phyloP scores from a whole-genome alignment of 2,888 invertebrate genomes.

The Drosophila ochracea region DNA sequence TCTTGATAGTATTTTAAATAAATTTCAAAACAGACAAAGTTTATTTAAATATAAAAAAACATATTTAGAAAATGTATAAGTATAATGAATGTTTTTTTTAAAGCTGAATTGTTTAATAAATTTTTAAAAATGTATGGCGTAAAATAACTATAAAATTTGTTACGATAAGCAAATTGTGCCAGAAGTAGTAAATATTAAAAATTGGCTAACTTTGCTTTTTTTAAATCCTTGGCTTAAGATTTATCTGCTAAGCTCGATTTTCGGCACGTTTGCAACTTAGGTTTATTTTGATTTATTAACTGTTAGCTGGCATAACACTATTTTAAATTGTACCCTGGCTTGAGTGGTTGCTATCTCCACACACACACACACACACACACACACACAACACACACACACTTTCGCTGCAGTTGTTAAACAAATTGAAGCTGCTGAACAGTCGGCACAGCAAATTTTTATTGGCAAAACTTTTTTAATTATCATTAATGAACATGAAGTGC shows the following conservation, averaged over 20 bases:
- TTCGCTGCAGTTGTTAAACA: slow-evolving; percentile 45
- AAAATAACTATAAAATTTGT: neutral
- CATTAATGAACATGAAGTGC: slow-evolving; percentile 71
- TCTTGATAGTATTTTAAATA: neutral
- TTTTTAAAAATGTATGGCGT: neutral
- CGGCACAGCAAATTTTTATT: slow-evolving; percentile 56
- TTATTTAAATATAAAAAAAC: neutral
- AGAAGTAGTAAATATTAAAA: neutral
- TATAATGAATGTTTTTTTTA: neutral
- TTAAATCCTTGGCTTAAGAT: neutral
- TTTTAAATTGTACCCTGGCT: neutral
- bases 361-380: slow-evolving; percentile 7
- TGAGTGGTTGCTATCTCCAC: neutral
- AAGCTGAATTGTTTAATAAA: neutral
- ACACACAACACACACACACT: neutral
- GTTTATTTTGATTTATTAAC: neutral
- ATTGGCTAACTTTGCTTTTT: fast-evolving
- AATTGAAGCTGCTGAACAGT: slow-evolving; percentile 32
- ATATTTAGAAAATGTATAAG: neutral
- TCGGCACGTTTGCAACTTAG: neutral
- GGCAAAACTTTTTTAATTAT: slow-evolving; percentile 74
- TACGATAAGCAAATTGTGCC: neutral
- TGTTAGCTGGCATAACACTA: neutral
- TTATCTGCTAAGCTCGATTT: neutral
- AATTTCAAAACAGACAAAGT: too few species aligned